Percentiles rank a stretch among this genome's conserved stretches.
Evolutionary conservation across 2,797 vertebrate genomes (phyloP).

Genomic region (Anguilla marmorata): DNA sequence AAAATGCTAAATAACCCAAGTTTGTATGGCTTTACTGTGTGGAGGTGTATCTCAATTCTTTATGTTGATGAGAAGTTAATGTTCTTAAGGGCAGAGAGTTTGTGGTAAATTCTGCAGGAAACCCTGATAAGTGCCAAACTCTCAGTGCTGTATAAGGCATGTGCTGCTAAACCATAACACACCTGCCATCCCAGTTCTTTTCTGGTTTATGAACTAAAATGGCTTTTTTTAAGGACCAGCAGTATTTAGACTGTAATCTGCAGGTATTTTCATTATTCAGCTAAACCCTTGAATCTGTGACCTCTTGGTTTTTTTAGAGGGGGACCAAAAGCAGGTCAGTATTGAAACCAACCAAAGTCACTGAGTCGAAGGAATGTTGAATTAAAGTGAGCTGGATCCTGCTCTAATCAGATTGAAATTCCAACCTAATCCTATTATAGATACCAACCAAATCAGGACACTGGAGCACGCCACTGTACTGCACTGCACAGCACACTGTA

Average conservation of each 20-base stretch:
- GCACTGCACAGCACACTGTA: background rate
- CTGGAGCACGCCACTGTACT: background rate
- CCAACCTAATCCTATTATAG: conserved; percentile 66
- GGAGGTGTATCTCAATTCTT: too few relatives aligned
- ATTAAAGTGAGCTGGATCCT: conserved; percentile 65
- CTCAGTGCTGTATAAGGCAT: too few relatives aligned
- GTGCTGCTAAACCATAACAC: too few relatives aligned
- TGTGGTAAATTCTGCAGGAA: too few relatives aligned
- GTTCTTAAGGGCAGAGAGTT: too few relatives aligned
- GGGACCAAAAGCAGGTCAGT: conserved; percentile 20
- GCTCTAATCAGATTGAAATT: conserved; percentile 66
- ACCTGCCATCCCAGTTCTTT: too few relatives aligned
- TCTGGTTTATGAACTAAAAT: background rate
- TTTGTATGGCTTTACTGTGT: too few relatives aligned
- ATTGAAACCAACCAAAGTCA: conserved; percentile 52
- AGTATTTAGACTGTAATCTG: background rate
- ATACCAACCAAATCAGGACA: conserved; percentile 36
- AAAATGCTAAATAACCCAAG: too few relatives aligned
- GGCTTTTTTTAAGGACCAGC: background rate
- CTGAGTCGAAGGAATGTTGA: conserved; percentile 63
- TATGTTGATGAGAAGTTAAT: too few relatives aligned
- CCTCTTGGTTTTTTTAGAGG: background rate
- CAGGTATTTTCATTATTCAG: background rate
- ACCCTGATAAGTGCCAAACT: too few relatives aligned
- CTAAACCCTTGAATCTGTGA: background rate